Percentiles rank a stretch among this genome's conserved stretches.
Evolutionary conservation across 1,140 invertebrate species (phyloP).

Genomic region (Apis mellifera): Amel_HAv3.1 CM009935.2:1770001-1770500

Average conservation of each 20-base stretch:
- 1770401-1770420: background rate
- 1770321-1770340: conserved; percentile 83
- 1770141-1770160: conserved; percentile 53
- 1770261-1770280: conserved; percentile 43
- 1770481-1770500: too few species aligned
- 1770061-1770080: background rate
- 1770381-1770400: background rate
- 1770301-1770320: conserved; percentile 83
- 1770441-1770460: too few species aligned
- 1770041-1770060: background rate
- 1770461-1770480: too few species aligned
- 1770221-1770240: conserved; percentile 68
- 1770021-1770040: conserved; percentile 51
- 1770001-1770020: conserved; percentile 74
- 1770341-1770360: conserved; percentile 76
- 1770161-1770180: conserved; percentile 48
- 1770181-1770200: conserved; percentile 63
- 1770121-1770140: conserved; percentile 42
- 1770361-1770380: conserved; percentile 8
- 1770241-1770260: conserved; percentile 66
- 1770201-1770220: conserved; percentile 55
- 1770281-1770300: conserved; percentile 79
- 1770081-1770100: conserved; percentile 30
- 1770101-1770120: conserved; percentile 40
- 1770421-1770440: background rate